Percentiles rank a stretch among this genome's conserved stretches.
phyloP scores from a whole-genome alignment of 2,797 vertebrate genomes.

The Bradypus variegatus region DNA sequence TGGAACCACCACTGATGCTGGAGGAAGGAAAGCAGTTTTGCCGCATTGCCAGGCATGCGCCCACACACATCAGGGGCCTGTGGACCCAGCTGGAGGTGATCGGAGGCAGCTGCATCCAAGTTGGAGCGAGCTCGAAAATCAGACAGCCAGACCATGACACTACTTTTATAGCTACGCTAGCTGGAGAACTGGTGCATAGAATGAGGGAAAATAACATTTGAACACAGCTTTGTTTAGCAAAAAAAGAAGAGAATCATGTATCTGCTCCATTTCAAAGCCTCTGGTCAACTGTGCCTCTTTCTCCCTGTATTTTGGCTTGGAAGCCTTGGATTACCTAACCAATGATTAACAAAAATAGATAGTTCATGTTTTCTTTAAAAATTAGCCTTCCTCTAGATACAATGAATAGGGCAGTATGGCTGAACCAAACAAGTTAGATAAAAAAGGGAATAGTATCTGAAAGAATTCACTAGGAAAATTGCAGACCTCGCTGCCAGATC shows the following conservation, averaged over 20 bases:
- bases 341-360: not conserved
- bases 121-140: not conserved
- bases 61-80: no score
- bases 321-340: not conserved
- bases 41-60: not conserved
- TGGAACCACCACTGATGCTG: not conserved
- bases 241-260: not conserved
- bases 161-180: not conserved
- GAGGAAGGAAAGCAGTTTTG: not conserved
- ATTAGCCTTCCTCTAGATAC: not conserved
- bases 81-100: not conserved
- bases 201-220: conserved; percentile 10
- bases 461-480: not conserved
- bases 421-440: not conserved
- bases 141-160: not conserved
- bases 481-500: not conserved
- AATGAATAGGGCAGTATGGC: not conserved
- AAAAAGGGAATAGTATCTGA: not conserved
- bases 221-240: not conserved
- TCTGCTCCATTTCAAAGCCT: not conserved
- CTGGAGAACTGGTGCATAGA: not conserved
- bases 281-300: not conserved
- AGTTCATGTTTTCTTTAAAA: not conserved
- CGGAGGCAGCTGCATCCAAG: not conserved
- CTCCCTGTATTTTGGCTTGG: not conserved